Evolutionary conservation across 2,888 invertebrate species (phyloP).

Genomic region (Ecliptopera silaceata): DNA sequence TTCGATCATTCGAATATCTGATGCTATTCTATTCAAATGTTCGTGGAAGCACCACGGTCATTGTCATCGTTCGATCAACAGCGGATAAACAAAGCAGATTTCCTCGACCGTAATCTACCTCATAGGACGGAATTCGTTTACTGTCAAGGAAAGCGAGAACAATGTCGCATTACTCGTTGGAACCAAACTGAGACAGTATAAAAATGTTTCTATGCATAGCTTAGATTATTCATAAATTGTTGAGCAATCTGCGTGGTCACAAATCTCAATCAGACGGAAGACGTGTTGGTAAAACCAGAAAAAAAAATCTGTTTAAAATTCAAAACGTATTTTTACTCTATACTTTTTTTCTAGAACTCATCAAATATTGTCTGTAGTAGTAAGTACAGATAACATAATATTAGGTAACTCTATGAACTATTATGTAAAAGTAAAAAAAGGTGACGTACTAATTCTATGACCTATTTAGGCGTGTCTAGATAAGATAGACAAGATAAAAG

Average conservation of each 20-base stretch:
- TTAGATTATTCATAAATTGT: too few species aligned
- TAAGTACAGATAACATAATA: neutral
- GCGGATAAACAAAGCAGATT: conserved; percentile 29
- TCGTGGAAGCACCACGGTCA: conserved; percentile 53
- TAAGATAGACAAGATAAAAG: conserved; percentile 11
- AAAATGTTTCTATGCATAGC: too few species aligned
- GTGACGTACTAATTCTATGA: conserved; percentile 6
- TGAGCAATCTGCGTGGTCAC: too few species aligned
- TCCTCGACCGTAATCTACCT: conserved; percentile 27
- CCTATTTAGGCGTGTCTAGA: conserved; percentile 22
- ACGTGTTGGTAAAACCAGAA: too few species aligned
- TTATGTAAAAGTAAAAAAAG: too few species aligned
- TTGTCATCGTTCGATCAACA: conserved; percentile 43
- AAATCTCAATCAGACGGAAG: too few species aligned
- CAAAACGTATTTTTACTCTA: too few species aligned
- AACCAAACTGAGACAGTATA: neutral
- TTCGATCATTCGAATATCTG: conserved; percentile 39
- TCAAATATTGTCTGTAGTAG: neutral
- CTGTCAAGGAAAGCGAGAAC: conserved; percentile 2
- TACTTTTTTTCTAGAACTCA: too few species aligned
- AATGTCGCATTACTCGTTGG: conserved; percentile 1
- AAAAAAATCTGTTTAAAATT: too few species aligned
- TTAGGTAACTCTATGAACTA: neutral
- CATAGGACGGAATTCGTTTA: conserved; percentile 19
- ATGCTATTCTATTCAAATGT: conserved; percentile 46